phyloP scores from a whole-genome alignment of 2,888 invertebrate species.

The Tetheella fluctuosa region DNA sequence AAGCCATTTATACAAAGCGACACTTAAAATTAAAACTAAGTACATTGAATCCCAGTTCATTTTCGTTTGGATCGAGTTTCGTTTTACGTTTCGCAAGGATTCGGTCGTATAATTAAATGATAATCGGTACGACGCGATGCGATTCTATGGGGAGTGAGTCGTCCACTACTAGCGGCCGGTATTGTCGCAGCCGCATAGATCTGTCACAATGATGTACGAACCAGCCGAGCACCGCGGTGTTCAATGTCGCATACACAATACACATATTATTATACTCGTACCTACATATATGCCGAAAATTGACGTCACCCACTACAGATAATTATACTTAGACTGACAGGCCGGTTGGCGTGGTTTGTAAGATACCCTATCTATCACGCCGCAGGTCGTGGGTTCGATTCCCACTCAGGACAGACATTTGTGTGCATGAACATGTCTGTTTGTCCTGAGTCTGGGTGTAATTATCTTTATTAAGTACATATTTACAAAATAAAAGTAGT shows the following conservation, averaged over 20 bases:
- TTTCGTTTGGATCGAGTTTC: background rate
- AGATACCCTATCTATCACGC: no score
- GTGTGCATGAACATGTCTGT: no score
- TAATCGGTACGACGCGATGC: background rate
- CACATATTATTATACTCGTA: no score
- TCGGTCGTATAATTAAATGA: background rate
- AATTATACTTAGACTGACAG: no score
- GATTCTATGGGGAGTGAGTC: background rate
- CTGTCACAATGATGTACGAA: background rate
- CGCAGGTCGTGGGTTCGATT: no score
- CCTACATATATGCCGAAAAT: no score
- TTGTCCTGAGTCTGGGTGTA: no score
- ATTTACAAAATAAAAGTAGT: no score
- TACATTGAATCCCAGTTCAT: conserved; percentile 61
- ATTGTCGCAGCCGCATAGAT: background rate
- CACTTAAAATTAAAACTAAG: conserved; percentile 39
- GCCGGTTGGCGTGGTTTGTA: no score
- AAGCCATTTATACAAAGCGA: conserved; percentile 54
- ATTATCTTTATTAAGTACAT: no score
- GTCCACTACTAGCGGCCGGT: background rate
- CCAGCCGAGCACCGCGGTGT: background rate
- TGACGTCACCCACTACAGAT: no score
- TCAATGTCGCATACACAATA: conserved; percentile 1
- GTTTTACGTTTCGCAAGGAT: background rate
- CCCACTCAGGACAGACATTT: no score